Conservation (phyloP, 1,140 invertebrate species). For the Protaetia brevitarsis region DNA sequence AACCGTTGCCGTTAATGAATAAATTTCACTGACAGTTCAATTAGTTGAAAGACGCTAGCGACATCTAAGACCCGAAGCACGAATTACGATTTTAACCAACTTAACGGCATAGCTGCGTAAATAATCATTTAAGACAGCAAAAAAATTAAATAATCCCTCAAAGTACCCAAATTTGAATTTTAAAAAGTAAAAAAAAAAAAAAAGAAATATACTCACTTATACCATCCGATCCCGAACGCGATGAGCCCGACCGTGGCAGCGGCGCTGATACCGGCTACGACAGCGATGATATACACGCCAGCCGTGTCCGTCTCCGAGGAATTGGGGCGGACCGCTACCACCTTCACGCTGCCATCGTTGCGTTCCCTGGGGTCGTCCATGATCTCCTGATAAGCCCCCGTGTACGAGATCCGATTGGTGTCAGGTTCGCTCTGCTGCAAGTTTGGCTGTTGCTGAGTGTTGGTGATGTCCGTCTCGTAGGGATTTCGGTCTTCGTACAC, state of each 20-base stretch:
- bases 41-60: no score
- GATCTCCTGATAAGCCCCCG: not conserved
- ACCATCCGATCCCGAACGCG: conserved; percentile 74
- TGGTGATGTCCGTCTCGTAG: not conserved
- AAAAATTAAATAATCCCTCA: no score
- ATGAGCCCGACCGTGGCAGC: conserved; percentile 63
- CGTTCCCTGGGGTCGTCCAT: conserved; percentile 6
- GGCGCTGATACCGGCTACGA: conserved; percentile 60
- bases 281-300: conserved; percentile 57
- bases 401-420: conserved; percentile 7
- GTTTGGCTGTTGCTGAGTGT: not conserved
- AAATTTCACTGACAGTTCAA: no score
- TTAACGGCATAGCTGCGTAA: no score
- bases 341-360: conserved; percentile 29
- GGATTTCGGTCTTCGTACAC: not conserved
- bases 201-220: conserved; percentile 71
- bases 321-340: conserved; percentile 38
- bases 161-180: no score
- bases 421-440: not conserved
- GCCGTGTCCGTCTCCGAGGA: conserved; percentile 40
- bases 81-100: no score
- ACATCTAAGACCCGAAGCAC: no score
- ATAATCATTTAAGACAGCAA: no score
- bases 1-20: no score
- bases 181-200: no score